Evolutionary conservation across 2,888 invertebrate species (phyloP).

Genomic region (Acronicta alni): DNA sequence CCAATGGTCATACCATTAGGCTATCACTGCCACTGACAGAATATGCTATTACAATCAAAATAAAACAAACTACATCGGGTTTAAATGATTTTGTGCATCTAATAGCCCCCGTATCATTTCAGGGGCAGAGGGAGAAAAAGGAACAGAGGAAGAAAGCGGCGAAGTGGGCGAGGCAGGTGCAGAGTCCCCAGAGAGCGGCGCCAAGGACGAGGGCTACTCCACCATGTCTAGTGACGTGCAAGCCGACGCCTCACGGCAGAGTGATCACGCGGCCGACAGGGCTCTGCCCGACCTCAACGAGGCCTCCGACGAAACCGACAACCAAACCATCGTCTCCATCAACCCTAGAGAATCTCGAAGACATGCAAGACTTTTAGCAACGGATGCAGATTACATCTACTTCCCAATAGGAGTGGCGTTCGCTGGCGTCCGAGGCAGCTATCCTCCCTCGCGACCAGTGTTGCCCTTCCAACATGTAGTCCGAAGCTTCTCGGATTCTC

Average conservation of each 20-base stretch:
- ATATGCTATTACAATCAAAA: too few species aligned
- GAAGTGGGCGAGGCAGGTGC: conserved; percentile 92
- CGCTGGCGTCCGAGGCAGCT: conserved; percentile 92
- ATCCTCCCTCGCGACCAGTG: conserved; percentile 92
- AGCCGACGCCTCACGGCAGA: conserved; percentile 91
- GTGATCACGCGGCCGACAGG: conserved; percentile 88
- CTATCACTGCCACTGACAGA: too few species aligned
- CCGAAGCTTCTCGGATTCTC: conserved; percentile 93
- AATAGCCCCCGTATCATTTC: conserved; percentile 45
- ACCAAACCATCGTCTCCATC: conserved; percentile 87
- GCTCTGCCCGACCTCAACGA: conserved; percentile 93
- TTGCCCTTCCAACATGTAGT: conserved; percentile 93
- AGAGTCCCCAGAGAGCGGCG: conserved; percentile 93
- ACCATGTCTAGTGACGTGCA: conserved; percentile 96
- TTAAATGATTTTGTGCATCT: background rate
- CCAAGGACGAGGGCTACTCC: conserved; percentile 94
- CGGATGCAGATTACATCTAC: conserved; percentile 91
- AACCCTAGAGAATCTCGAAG: conserved; percentile 85
- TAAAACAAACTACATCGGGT: too few species aligned
- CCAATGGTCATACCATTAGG: too few species aligned
- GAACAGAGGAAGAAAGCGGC: conserved; percentile 80
- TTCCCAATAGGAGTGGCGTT: conserved; percentile 91
- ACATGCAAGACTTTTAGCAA: conserved; percentile 88
- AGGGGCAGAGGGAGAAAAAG: conserved; percentile 78
- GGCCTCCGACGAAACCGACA: conserved; percentile 92